Percentiles rank a stretch among this genome's conserved stretches.
These are phyloP conservation scores for Drosophila trapezifrons DNA, from an alignment of 1,140 invertebrate genomes.

Conservation along the genomic window DNA sequence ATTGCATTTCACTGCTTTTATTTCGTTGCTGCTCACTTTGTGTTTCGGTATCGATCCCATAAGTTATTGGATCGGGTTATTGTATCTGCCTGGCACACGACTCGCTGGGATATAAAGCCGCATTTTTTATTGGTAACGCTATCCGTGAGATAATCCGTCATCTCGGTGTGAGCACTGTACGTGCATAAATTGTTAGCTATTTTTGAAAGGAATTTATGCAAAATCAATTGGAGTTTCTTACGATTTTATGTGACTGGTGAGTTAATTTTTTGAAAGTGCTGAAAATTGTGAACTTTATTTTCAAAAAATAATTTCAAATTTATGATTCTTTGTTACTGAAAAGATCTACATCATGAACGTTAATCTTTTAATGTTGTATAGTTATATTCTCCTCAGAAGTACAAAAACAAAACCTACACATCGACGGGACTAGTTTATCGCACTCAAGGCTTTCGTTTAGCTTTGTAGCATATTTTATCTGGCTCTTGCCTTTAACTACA, in stretches of 20 bases:
- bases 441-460: too few species aligned
- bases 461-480: too few species aligned
- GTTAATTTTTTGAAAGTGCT: neutral
- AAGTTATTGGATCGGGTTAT: constrained; percentile 25
- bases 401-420: too few species aligned
- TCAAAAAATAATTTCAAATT: neutral
- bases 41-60: constrained; percentile 26
- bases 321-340: too few species aligned
- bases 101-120: constrained; percentile 6
- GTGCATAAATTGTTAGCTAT: constrained; percentile 25
- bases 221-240: constrained; percentile 24
- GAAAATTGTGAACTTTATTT: neutral
- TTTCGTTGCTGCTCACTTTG: constrained; percentile 14
- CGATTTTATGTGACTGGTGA: constrained; percentile 33
- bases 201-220: constrained; percentile 37
- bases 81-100: constrained; percentile 29
- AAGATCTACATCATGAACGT: too few species aligned
- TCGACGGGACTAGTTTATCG: too few species aligned
- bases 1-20: constrained; percentile 41
- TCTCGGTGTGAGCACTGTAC: constrained; percentile 19
- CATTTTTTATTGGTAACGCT: constrained; percentile 1
- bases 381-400: too few species aligned
- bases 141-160: constrained; percentile 35
- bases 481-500: too few species aligned
- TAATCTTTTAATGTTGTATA: too few species aligned